Base-by-base conservation (phyloP, 1,140 invertebrate genomes). In the Limonius californicus region DNA sequence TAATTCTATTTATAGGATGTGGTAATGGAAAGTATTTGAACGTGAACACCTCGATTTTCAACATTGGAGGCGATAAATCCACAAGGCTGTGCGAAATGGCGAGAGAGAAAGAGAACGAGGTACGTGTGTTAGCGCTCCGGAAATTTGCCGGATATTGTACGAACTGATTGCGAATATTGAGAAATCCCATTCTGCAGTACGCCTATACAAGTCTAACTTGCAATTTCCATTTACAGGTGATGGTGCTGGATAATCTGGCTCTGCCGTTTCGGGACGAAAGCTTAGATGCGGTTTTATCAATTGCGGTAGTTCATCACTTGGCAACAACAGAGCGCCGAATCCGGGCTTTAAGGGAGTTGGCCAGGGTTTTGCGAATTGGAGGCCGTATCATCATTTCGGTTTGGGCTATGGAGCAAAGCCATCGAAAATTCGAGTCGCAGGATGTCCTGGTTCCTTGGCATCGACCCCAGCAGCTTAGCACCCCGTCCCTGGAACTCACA, bases 371-470 rank as follows among this genome's bases (percentile, higher is more conserved):
- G 1, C 80, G 91, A 60, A 94, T 96, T 57, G 95, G 95, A 0
- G 96, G 96, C 2, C 80, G 89, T 54, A 82, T 97, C n/a, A 87
- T 98, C 63, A 92, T 98, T 62, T 95, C 92, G 12, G 95, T 97
- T 0, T 98, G 95, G 95, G 92, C 95, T 11, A 93, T 97, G 89
- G 95, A 98, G 77, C 95, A 98, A 72, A 85, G 88, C 57, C 90
- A 95, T 72, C 79, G 70, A 8, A 77, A 91, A 85, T 92, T 94
- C 76, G 88, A 90, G 73, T 89, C 91, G 35, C 91, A 96, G 81
- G 96, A 99, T 79, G 94, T 98, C 39, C 79, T 99, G 23, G 92
- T 99, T 61, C 95, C 95, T 1, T 98, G 95, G 94, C 90, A 93
- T 68, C 81, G 86, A 53, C 89, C 89, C 1, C 84, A 84, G 61